Evolutionary conservation across 1,140 invertebrate species (phyloP), one percentile per base, ranked within the genome.

Genomic region (Drosophila aff.): DNA sequence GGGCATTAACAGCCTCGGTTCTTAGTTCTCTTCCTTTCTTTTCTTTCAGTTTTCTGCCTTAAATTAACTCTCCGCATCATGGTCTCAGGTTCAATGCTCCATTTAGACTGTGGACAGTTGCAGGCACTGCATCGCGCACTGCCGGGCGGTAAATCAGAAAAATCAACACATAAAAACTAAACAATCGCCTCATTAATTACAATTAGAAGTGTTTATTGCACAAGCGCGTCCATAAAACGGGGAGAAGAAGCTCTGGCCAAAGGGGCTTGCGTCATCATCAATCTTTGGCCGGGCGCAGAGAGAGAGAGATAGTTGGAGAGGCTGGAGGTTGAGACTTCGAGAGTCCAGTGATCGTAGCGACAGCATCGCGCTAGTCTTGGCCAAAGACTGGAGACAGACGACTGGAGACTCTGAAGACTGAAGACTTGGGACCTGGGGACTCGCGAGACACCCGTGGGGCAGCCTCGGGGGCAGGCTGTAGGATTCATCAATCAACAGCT

Each of bases 161-260:
- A 90, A 90, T 90, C 85, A 90, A 90, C 85, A 90, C 72, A 91
- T 86, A 85, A 91, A 87, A 91, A 77, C 77, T 76, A 91, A 91
- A 91, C 87, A 91, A 91, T 87, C 78, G 87, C 83, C 83, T 91
- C 89, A 91, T 91, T 89, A 91, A 87, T 91, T 91, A 91, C 87
- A 83, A 91, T 91, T 91, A 91, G 87, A 90, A 90, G 85, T 90
- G 85, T 90, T 90, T 90, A 90, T 90, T 90, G 85, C 86, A 62
- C 61, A 90, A 76, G 85, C 85, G 82, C 85, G 83, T 60, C 85
- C 72, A 90, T 89, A 89, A 89, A 90, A 65, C 63, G 60, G 65
- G 49, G 49, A 46, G 65, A 58, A 67, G 62, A 58, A 67, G 62
- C 64, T n/a, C 53, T 31, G 57, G 52, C 63, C 84, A 57, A 23